phyloP scores from a whole-genome alignment of 2,113 vertebrate genomes.

The Neotoma lepida region DNA sequence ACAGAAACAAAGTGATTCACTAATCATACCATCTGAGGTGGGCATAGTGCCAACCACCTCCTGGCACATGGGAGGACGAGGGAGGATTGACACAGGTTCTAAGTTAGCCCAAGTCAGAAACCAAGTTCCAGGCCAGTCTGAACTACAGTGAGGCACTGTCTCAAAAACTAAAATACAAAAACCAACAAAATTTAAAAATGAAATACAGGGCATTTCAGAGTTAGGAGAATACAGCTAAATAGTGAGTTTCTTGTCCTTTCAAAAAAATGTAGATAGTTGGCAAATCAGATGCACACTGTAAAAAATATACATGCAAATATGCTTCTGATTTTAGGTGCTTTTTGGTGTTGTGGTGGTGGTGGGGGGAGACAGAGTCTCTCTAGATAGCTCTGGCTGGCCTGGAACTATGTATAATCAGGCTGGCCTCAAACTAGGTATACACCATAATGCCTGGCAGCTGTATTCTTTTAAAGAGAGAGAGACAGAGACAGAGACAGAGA shows the following conservation, averaged over 20 bases:
- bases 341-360: no score
- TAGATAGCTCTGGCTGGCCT: background rate
- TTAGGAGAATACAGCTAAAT: background rate
- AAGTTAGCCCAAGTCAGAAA: background rate
- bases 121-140: background rate
- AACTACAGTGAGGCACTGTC: background rate
- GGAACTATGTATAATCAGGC: background rate
- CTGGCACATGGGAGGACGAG: background rate
- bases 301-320: background rate
- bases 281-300: background rate
- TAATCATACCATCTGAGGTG: background rate
- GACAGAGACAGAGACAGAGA: no score
- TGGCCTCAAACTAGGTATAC: background rate
- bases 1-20: background rate
- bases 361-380: background rate
- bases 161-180: background rate
- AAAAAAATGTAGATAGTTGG: slow-evolving; percentile 29
- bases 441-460: background rate
- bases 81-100: background rate
- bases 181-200: background rate
- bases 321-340: background rate
- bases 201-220: slow-evolving; percentile 23
- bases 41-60: background rate
- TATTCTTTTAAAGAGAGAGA: background rate
- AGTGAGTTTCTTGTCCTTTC: background rate